phyloP scores from a whole-genome alignment of 53 echinoderm and acorn worm species.

The Apostichopus leukothele region DNA sequence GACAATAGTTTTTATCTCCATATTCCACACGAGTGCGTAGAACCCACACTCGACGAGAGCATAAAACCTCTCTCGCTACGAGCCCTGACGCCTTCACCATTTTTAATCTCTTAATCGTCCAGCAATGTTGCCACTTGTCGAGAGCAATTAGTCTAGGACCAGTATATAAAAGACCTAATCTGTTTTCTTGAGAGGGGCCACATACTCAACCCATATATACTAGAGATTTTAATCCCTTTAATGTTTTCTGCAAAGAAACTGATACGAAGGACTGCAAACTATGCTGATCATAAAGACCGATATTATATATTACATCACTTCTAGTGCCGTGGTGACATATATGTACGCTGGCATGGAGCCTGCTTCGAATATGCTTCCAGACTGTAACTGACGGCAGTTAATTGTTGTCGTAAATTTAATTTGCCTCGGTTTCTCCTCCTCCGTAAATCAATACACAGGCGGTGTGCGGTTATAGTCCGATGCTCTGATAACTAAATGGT shows the following conservation, averaged over 20 bases:
- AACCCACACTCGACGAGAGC: background rate
- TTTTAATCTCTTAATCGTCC: background rate
- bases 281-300: too few relatives aligned
- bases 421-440: conserved; percentile 24
- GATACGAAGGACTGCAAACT: too few relatives aligned
- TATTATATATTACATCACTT: too few relatives aligned
- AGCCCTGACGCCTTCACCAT: background rate
- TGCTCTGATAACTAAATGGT: background rate
- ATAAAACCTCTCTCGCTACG: too few relatives aligned
- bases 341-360: background rate
- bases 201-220: too few relatives aligned
- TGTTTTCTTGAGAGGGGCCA: too few relatives aligned
- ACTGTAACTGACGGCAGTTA: conserved; percentile 38
- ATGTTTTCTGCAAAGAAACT: too few relatives aligned
- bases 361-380: background rate
- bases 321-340: too few relatives aligned
- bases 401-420: conserved; percentile 38
- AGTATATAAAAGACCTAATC: too few relatives aligned
- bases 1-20: background rate
- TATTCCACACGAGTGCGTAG: background rate
- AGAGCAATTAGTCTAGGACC: background rate
- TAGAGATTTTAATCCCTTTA: too few relatives aligned
- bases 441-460: conserved; percentile 23
- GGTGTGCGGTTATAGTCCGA: background rate
- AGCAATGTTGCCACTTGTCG: background rate